Percentiles rank a stretch among this genome's conserved stretches.
phyloP scores from a whole-genome alignment of 1,140 invertebrate species.

The Pissodes strobi region DNA sequence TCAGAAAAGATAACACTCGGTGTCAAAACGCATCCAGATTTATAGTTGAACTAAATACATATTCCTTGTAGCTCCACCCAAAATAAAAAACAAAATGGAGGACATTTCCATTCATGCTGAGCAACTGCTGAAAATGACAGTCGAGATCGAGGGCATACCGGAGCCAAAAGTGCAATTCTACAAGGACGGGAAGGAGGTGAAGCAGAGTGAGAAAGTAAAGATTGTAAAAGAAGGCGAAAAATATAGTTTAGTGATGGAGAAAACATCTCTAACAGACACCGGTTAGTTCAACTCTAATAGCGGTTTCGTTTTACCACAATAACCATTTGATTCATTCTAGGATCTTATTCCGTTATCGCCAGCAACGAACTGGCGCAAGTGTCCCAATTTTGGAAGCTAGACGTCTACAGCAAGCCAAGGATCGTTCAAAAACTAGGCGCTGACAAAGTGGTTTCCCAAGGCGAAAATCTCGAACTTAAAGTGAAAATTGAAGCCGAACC shows the following conservation, averaged over 20 bases:
- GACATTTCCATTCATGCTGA: conserved; percentile 74
- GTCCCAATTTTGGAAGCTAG: conserved; percentile 81
- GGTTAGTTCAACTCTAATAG: conserved; percentile 58
- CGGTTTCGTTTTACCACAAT: no score
- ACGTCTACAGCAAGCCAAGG: conserved; percentile 77
- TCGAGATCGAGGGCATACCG: conserved; percentile 84
- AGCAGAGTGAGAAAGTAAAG: conserved; percentile 69
- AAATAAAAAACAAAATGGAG: conserved; percentile 77
- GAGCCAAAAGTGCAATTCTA: conserved; percentile 81
- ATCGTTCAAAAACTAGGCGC: conserved; percentile 71
- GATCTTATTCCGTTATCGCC: conserved; percentile 91
- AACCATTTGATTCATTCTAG: conserved; percentile 61
- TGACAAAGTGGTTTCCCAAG: conserved; percentile 72
- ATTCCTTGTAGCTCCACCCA: conserved; percentile 68
- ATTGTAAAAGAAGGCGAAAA: conserved; percentile 70
- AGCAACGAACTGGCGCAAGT: conserved; percentile 88
- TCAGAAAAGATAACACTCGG: no score
- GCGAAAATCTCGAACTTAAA: conserved; percentile 77
- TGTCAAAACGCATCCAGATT: no score
- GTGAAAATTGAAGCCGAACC: conserved; percentile 85
- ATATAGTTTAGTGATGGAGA: conserved; percentile 78
- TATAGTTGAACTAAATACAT: no score
- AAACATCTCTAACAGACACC: conserved; percentile 81
- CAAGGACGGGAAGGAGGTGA: conserved; percentile 80
- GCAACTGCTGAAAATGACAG: conserved; percentile 70